A percentile compares a stretch with the other conserved stretches of the same genome.
Conservation (phyloP, 1,140 invertebrate species). For the Psix sp. region DNA sequence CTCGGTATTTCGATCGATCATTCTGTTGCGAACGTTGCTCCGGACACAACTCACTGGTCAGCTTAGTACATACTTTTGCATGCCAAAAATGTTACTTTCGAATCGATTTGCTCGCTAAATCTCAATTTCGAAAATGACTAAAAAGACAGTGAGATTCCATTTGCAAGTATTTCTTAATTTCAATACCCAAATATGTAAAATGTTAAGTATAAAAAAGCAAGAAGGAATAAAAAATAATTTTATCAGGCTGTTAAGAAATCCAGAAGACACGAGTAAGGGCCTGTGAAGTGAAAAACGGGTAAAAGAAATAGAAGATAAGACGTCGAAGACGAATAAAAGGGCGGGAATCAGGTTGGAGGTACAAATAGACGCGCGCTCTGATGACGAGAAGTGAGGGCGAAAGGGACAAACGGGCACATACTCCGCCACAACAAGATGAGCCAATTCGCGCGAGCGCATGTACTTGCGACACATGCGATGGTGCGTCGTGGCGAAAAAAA, state of each 20-base stretch:
- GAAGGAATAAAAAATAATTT: too few species aligned
- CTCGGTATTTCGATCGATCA: constrained; percentile 57
- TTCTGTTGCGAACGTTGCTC: constrained; percentile 46
- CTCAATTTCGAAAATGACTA: not conserved
- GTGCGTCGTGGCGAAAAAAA: too few species aligned
- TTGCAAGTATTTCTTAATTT: too few species aligned
- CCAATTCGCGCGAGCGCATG: constrained; percentile 51
- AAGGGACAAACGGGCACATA: constrained; percentile 24
- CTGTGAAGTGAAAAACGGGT: constrained; percentile 33
- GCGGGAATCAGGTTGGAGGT: constrained; percentile 25
- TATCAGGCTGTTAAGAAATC: not conserved
- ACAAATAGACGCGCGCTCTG: constrained; percentile 31
- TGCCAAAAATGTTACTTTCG: not conserved
- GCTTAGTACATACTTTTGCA: constrained; percentile 14
- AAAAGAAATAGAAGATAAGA: constrained; percentile 28
- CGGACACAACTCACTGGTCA: constrained; percentile 20
- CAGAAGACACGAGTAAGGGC: constrained; percentile 15
- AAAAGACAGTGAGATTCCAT: too few species aligned
- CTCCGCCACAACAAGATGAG: constrained; percentile 48
- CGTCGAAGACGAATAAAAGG: constrained; percentile 29
- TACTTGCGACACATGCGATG: constrained; percentile 28
- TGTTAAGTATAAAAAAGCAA: too few species aligned
- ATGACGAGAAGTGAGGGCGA: not conserved
- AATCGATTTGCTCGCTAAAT: constrained; percentile 14
- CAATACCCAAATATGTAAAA: too few species aligned